Evolutionary conservation across 2,797 vertebrate species (phyloP).

Genomic region (Pygocentrus nattereri): DNA sequence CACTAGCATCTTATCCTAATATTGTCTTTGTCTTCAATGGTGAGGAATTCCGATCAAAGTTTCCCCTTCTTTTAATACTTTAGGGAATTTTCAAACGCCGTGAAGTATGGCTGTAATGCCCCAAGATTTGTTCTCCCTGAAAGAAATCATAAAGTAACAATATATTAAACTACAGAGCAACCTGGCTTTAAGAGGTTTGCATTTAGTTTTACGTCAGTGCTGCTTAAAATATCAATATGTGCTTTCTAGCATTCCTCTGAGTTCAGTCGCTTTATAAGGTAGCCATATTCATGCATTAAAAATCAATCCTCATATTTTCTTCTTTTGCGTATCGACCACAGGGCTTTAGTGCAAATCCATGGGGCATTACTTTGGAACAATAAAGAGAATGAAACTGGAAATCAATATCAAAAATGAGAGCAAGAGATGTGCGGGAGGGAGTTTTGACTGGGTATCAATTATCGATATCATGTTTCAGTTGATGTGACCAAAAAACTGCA

Average conservation of each 20-base stretch:
- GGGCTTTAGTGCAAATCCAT: slow-evolving; percentile 91
- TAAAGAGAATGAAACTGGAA: slow-evolving; percentile 81
- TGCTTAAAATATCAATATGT: slow-evolving; percentile 63
- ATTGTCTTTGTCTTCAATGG: slow-evolving; percentile 99
- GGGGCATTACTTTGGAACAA: slow-evolving; percentile 93
- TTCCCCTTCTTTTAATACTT: slow-evolving; percentile 99
- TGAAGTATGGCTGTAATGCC: slow-evolving; percentile 99
- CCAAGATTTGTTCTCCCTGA: slow-evolving; percentile 99
- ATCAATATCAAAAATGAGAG: slow-evolving; percentile 80
- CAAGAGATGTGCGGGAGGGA: slow-evolving; percentile 57
- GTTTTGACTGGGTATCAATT: slow-evolving; percentile 18
- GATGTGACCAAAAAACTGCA: slow-evolving; percentile 34
- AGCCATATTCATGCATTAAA: slow-evolving; percentile 94
- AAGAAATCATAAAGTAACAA: slow-evolving; percentile 99
- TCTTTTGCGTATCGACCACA: slow-evolving; percentile 76
- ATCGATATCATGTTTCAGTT: slow-evolving; percentile 17
- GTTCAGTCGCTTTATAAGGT: slow-evolving; percentile 81
- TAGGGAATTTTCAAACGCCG: slow-evolving; percentile 99
- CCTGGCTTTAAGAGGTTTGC: slow-evolving; percentile 96
- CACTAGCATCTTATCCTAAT: slow-evolving; percentile 95
- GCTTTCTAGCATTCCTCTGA: slow-evolving; percentile 82
- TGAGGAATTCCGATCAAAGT: slow-evolving; percentile 99
- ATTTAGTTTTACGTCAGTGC: slow-evolving; percentile 83
- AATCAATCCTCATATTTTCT: slow-evolving; percentile 80
- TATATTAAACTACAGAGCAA: slow-evolving; percentile 99